phyloP scores from a whole-genome alignment of 2,797 vertebrate genomes.

The Galagoides demidoff region DNA sequence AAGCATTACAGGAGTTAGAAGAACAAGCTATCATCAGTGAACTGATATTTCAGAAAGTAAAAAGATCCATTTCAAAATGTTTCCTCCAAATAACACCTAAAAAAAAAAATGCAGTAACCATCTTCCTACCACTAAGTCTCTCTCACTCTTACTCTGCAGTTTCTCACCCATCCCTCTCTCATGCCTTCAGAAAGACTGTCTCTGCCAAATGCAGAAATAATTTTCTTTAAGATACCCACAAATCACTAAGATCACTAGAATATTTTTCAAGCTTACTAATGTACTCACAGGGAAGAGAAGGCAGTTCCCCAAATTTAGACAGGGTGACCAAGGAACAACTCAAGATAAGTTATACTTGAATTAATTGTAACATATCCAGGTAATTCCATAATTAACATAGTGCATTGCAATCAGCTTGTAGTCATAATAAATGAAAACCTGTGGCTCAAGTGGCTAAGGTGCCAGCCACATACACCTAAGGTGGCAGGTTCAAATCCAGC shows the following conservation, averaged over 20 bases:
- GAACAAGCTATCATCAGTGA: constrained; percentile 1
- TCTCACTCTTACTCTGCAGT: background rate
- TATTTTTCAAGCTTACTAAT: constrained; percentile 15
- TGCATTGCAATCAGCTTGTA: background rate
- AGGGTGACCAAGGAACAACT: background rate
- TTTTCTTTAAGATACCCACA: constrained; percentile 37
- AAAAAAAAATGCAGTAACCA: background rate
- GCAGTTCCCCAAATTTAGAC: background rate
- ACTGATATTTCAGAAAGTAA: constrained; percentile 16
- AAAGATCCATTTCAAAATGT: constrained; percentile 18
- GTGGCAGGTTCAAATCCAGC: too few relatives aligned
- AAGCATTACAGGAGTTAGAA: background rate
- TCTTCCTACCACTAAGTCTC: background rate
- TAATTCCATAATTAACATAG: background rate
- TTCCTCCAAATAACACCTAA: background rate
- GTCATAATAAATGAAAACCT: background rate
- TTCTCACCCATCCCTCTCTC: background rate
- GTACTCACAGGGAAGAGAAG: background rate
- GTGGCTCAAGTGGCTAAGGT: too few relatives aligned
- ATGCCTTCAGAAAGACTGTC: background rate
- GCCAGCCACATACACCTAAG: too few relatives aligned
- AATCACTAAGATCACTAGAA: background rate
- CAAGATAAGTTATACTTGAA: background rate
- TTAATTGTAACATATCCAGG: background rate
- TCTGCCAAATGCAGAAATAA: constrained; percentile 24